A percentile compares a stretch with the other conserved stretches of the same genome.
These are phyloP conservation scores for Hypena proboscidalis DNA, from an alignment of 2,888 invertebrate genomes.

Conservation along the genomic window DNA sequence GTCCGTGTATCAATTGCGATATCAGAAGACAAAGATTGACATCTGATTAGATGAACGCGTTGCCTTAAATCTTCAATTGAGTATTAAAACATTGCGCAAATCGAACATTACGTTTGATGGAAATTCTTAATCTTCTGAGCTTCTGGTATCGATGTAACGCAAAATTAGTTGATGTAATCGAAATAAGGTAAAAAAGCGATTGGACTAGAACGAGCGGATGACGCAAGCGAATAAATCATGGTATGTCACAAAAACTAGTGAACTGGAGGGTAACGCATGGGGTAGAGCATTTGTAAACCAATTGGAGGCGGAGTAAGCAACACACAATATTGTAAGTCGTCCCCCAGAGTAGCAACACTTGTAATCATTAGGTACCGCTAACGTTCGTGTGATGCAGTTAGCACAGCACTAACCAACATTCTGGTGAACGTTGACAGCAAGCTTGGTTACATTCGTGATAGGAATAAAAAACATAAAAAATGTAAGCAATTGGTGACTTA, in stretches of 20 bases:
- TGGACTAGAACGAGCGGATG: conserved; percentile 57
- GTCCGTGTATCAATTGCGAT: conserved; percentile 26
- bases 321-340: no score
- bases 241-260: conserved; percentile 44
- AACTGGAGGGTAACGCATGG: no score
- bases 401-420: no score
- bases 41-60: conserved; percentile 36
- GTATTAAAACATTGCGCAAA: conserved; percentile 62
- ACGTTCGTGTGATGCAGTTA: no score
- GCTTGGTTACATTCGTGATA: no score
- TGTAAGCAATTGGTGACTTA: conserved; percentile 16
- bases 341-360: no score
- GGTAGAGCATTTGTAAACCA: no score
- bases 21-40: conserved; percentile 33
- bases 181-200: conserved; percentile 64
- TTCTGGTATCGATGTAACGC: conserved; percentile 65
- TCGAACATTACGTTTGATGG: conserved; percentile 65
- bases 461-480: no score
- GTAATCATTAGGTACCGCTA: no score
- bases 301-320: no score
- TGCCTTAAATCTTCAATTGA: conserved; percentile 46
- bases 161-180: conserved; percentile 71
- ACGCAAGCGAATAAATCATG: conserved; percentile 56
- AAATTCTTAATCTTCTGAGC: conserved; percentile 60
- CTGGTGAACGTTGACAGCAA: no score